These are phyloP conservation scores for Microhierax caerulescens DNA, from an alignment of 2,797 vertebrate genomes.

Conservation along the genomic window DNA sequence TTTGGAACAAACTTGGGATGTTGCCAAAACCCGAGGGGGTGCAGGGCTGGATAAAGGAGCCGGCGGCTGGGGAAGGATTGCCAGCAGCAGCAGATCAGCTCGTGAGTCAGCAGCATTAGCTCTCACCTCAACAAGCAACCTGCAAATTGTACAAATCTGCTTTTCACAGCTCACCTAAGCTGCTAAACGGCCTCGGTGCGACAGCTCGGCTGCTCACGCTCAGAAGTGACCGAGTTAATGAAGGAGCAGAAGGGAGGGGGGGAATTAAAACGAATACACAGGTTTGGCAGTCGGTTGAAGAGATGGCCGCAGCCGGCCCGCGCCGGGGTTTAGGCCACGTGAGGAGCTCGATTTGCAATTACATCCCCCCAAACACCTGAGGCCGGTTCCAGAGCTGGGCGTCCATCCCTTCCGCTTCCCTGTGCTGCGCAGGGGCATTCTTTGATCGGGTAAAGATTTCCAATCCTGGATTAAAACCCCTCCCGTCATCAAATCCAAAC, in stretches of 20 bases:
- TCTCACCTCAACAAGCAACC: constrained; percentile 57
- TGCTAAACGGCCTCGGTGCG: constrained; percentile 40
- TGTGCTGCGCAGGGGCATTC: rapidly evolving
- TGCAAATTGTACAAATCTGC: constrained; percentile 63
- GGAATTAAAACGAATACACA: not conserved
- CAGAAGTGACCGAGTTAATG: not conserved
- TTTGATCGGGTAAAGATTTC: constrained; percentile 6
- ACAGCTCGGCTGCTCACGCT: not conserved
- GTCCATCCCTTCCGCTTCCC: not conserved
- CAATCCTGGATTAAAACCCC: not conserved
- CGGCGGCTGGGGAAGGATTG: constrained; percentile 12
- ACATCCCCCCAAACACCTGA: not conserved
- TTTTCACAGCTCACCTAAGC: constrained; percentile 58
- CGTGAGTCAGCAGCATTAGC: constrained; percentile 65
- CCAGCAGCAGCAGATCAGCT: constrained; percentile 35
- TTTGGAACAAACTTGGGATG: constrained; percentile 16
- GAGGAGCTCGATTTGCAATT: not conserved
- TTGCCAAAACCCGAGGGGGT: not conserved
- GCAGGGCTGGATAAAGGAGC: constrained; percentile 27
- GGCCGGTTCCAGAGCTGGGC: rapidly evolving
- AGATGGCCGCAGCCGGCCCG: not conserved
- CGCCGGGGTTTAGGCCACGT: rapidly evolving
- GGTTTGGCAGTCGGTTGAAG: not conserved
- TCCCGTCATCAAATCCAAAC: not conserved
- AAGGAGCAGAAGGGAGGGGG: not conserved